Base-by-base conservation (phyloP, 2,113 vertebrate genomes). In the Petaurus breviceps region DNA sequence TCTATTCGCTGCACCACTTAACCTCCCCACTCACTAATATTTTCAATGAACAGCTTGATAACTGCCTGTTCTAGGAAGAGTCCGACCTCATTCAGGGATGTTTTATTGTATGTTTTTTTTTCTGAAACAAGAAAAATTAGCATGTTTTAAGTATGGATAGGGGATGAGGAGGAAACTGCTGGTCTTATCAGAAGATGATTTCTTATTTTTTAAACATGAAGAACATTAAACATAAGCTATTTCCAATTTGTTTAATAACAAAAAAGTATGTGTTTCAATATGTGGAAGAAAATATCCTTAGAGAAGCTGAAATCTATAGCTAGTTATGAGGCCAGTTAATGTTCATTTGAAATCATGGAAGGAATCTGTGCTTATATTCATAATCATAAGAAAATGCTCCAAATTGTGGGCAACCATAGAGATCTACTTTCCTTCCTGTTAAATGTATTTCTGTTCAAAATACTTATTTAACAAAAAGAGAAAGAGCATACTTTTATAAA, bases 381-480 rank as follows among this genome's bases (percentile, higher is more conserved):
- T 50, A 84, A 22, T 46, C 28, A 3, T 68, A 92, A 22, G 28
- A 12, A 49, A 93, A 96, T 68, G 51, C 16, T 50, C 47, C 12
- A 93, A 92, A 54, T 47, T 47, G 49, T 12, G 53, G 8, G 28
- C 7, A 24, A 50, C 16, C 92, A 91, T 92, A 28, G 19, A 7
- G 51, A 3, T 50, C 31, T 55, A 4, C 50, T 25, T 31, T 90
- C 52, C 2, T 0, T 90, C 26, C 37, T 54, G 68, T 53, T 11
- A 94, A 94, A 26, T 10, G 90, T 26, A 43, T 84, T 84, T 84
- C 68, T 94, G 84, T 94, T 90, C 92, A 51, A 55, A 55, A 90
- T 46, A 14, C 0, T 37, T 28, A 28, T 23, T 37, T 51, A 46
- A 61, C 51, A 31, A 16, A 14, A 93, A 96, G 90, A 3, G 8